A percentile compares a stretch with the other conserved stretches of the same genome.
Evolutionary conservation across 2,888 invertebrate species (phyloP).

Genomic region (Buathra laborator): DNA sequence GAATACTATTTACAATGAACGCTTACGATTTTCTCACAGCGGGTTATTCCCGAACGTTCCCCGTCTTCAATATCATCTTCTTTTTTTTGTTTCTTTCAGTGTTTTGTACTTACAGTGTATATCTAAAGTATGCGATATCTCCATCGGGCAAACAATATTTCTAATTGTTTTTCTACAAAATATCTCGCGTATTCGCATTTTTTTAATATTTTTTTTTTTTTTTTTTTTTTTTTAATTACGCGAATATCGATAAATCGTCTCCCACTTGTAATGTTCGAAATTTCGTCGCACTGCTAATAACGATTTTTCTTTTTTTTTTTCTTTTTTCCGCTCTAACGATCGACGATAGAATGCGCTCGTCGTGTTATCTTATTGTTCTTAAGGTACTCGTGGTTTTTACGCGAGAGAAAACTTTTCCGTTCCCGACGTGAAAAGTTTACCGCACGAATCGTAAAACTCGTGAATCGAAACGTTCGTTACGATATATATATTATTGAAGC

Average conservation of each 20-base stretch:
- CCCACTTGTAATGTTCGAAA: background rate
- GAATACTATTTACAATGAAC: constrained; percentile 76
- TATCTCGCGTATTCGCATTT: background rate
- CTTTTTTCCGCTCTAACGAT: background rate
- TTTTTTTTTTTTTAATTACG: no score
- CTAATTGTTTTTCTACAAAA: constrained; percentile 12
- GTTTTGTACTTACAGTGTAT: constrained; percentile 66
- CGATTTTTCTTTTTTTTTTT: no score
- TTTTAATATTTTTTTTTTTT: constrained; percentile 1
- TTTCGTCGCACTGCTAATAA: no score
- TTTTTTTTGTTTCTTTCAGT: constrained; percentile 34
- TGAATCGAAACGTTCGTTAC: constrained; percentile 44
- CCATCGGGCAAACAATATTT: constrained; percentile 31
- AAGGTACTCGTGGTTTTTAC: constrained; percentile 30
- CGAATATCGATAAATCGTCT: background rate
- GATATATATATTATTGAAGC: constrained; percentile 73
- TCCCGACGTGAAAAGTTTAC: no score
- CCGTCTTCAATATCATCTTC: constrained; percentile 30
- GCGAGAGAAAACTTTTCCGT: constrained; percentile 1
- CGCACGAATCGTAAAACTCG: no score
- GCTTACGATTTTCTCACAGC: constrained; percentile 43
- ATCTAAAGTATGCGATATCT: constrained; percentile 45
- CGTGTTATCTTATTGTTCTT: background rate
- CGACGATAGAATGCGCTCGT: background rate
- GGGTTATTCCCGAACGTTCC: constrained; percentile 26